phyloP scores from a whole-genome alignment of 2,113 vertebrate genomes.

The Phrynosoma blainvillii region DNA sequence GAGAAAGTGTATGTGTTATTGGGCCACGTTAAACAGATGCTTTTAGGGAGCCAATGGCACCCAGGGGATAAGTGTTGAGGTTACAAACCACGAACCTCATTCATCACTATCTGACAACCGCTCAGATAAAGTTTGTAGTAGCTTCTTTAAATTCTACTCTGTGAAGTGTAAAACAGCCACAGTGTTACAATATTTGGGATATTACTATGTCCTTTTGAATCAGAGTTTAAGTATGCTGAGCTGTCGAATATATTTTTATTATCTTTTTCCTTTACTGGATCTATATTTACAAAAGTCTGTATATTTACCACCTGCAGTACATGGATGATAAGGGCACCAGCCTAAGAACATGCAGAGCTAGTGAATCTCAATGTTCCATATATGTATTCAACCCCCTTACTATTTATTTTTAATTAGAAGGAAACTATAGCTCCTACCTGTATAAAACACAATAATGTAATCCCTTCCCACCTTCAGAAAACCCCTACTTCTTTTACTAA shows the following conservation, averaged over 20 bases:
- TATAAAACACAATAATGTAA: slow-evolving; percentile 22
- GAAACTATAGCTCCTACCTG: slow-evolving; percentile 43
- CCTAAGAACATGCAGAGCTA: background rate
- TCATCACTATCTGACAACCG: slow-evolving; percentile 66
- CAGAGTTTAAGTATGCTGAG: slow-evolving; percentile 19
- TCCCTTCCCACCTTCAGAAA: slow-evolving; percentile 34
- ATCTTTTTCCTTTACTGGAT: background rate
- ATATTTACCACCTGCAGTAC: background rate
- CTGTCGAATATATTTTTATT: slow-evolving; percentile 1
- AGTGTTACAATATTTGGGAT: slow-evolving; percentile 20
- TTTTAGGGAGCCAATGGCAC: slow-evolving; percentile 40
- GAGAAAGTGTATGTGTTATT: slow-evolving; percentile 26
- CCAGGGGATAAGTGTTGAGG: slow-evolving; percentile 47
- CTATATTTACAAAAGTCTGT: background rate
- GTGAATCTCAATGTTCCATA: background rate
- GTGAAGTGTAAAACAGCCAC: slow-evolving; percentile 51
- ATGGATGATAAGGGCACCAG: background rate
- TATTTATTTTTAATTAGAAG: background rate
- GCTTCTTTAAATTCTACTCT: slow-evolving; percentile 44
- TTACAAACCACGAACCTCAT: slow-evolving; percentile 68
- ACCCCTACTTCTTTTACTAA: slow-evolving; percentile 12
- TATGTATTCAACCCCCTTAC: background rate
- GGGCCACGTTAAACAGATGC: slow-evolving; percentile 15
- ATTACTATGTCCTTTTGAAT: slow-evolving; percentile 24
- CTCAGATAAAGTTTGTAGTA: slow-evolving; percentile 66